These are phyloP conservation scores for Oxyura jamaicensis DNA, from an alignment of 2,113 vertebrate genomes.

Conservation along the genomic window DNA sequence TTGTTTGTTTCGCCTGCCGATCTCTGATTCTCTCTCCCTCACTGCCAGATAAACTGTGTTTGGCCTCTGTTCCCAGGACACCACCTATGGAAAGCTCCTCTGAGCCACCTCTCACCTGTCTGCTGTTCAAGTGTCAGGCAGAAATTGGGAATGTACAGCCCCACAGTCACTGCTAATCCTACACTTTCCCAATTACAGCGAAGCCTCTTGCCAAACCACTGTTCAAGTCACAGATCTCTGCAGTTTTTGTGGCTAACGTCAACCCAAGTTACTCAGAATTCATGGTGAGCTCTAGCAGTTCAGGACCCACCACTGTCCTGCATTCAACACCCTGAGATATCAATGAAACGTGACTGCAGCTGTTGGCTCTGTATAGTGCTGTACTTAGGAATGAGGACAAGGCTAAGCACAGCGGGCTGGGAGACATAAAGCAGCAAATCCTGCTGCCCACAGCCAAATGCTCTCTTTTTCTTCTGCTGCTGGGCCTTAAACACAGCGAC, in stretches of 20 bases:
- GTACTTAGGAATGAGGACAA: not conserved
- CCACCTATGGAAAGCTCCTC: not conserved
- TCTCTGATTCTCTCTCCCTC: not conserved
- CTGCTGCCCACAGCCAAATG: not conserved
- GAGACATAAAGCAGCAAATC: not conserved
- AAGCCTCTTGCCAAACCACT: not conserved
- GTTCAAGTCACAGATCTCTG: not conserved
- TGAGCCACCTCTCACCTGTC: not conserved
- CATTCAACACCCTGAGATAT: not conserved
- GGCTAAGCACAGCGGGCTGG: not conserved
- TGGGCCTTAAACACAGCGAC: not conserved
- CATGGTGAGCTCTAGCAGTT: not conserved
- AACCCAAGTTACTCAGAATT: not conserved
- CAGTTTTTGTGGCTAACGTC: not conserved
- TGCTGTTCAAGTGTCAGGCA: not conserved
- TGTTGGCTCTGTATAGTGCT: not conserved
- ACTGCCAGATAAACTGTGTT: rapidly evolving
- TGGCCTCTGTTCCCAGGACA: not conserved
- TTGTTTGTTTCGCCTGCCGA: not conserved
- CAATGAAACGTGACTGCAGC: not conserved
- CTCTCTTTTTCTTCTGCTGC: not conserved
- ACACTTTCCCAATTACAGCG: rapidly evolving
- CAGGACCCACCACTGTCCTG: not conserved
- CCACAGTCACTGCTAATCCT: not conserved
- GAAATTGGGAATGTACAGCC: not conserved